Conservation (phyloP, 2,888 invertebrate species). For the Anticlea derivata region DNA sequence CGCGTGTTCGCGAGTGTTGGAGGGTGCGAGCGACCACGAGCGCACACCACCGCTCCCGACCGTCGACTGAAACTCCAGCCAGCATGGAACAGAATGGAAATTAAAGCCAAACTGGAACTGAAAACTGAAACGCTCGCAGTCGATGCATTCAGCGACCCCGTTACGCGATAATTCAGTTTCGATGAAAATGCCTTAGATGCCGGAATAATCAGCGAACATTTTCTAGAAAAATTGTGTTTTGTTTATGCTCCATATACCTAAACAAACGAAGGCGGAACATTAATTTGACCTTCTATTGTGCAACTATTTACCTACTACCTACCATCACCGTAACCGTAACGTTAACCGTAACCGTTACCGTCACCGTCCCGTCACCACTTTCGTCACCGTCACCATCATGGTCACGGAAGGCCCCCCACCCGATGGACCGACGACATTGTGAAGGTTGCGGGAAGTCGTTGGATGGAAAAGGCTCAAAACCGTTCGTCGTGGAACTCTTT, state of each 20-base stretch:
- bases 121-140: conserved; percentile 21
- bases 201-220: background rate
- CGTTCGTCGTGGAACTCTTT: no score
- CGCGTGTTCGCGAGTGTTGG: conserved; percentile 15
- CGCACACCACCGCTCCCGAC: conserved; percentile 29
- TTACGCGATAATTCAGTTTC: conserved; percentile 30
- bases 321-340: no score
- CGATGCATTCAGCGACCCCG: conserved; percentile 30
- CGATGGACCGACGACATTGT: no score
- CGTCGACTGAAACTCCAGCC: conserved; percentile 22
- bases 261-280: background rate
- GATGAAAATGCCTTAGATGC: conserved; percentile 15
- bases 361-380: no score
- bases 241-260: background rate
- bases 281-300: no score
- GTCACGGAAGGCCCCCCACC: no score
- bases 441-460: no score
- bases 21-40: conserved; percentile 15
- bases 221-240: background rate
- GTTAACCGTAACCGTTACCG: no score
- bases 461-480: no score
- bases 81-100: conserved; percentile 9
- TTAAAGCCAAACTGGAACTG: conserved; percentile 18
- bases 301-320: no score
- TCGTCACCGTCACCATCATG: no score